phyloP scores from a whole-genome alignment of 1,140 invertebrate species.

The Condylostylus longicornis region DNA sequence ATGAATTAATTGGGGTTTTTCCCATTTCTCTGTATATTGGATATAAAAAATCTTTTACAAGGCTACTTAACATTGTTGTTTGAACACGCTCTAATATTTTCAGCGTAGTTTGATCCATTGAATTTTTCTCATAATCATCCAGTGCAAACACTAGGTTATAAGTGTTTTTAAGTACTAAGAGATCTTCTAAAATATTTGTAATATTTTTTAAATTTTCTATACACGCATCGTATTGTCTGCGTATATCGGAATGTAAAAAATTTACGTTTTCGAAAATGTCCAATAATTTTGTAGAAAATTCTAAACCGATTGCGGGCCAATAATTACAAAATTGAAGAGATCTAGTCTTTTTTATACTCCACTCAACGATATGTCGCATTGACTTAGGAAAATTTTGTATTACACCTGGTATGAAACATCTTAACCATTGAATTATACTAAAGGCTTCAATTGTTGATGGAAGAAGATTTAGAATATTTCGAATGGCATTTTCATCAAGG shows the following conservation, averaged over 20 bases:
- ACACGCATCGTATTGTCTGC: conserved; percentile 23
- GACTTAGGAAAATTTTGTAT: conserved; percentile 24
- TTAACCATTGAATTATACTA: conserved; percentile 25
- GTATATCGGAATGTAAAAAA: conserved; percentile 25
- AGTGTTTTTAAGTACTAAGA: conserved; percentile 22
- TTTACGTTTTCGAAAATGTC: conserved; percentile 25
- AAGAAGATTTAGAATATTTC: conserved; percentile 19
- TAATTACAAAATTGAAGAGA: conserved; percentile 23
- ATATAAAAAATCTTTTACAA: conserved; percentile 25
- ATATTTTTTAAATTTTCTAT: conserved; percentile 21
- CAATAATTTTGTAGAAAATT: conserved; percentile 24
- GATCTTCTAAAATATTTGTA: conserved; percentile 23
- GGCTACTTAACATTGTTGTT: conserved; percentile 20
- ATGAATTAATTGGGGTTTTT: conserved; percentile 15
- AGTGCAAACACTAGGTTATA: conserved; percentile 25
- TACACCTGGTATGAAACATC: conserved; percentile 23
- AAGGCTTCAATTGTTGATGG: conserved; percentile 22
- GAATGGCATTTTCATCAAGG: conserved; percentile 17
- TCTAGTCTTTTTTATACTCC: conserved; percentile 26
- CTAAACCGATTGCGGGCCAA: conserved; percentile 29
- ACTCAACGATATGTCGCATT: conserved; percentile 25
- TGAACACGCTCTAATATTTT: conserved; percentile 26
- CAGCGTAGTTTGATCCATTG: conserved; percentile 25
- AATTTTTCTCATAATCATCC: conserved; percentile 21
- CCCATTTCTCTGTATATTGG: conserved; percentile 28